Conservation (phyloP, 2,113 vertebrate species). For the Martes martes region DNA sequence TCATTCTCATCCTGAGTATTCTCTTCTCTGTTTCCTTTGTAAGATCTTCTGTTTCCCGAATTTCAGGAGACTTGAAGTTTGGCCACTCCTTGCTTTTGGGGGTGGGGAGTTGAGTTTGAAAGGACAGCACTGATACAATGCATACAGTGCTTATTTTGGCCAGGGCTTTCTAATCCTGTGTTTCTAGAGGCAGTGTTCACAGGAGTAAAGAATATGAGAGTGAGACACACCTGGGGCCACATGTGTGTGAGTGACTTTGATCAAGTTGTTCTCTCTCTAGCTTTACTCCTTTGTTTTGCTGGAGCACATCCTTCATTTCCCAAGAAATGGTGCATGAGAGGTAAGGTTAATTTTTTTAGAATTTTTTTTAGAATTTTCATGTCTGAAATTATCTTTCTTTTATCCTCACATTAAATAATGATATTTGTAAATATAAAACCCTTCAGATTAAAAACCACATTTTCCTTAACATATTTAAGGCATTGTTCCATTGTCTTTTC, state of each 20-base stretch:
- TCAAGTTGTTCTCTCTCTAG: neutral
- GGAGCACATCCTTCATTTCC: neutral
- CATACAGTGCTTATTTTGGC: neutral
- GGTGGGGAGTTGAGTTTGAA: neutral
- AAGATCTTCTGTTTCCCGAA: neutral
- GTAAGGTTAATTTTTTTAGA: neutral
- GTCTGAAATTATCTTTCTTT: neutral
- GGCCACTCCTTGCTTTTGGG: neutral
- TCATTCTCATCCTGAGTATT: neutral
- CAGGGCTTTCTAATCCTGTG: neutral
- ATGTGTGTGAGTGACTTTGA: neutral
- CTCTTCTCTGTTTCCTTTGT: neutral
- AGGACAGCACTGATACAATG: neutral
- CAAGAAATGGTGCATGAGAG: neutral
- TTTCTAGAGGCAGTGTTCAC: neutral
- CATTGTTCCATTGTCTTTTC: neutral
- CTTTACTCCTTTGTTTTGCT: neutral
- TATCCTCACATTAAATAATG: neutral
- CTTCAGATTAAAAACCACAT: neutral
- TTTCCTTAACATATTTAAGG: neutral
- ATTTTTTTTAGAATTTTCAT: constrained; percentile 1
- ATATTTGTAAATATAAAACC: neutral
- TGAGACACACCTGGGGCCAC: neutral
- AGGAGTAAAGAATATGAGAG: neutral
- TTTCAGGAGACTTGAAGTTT: neutral